These are phyloP conservation scores for Heliocidaris erythrogramma DNA, from an alignment of 35 echinoderm and acorn worm genomes.

Conservation along the genomic window DNA sequence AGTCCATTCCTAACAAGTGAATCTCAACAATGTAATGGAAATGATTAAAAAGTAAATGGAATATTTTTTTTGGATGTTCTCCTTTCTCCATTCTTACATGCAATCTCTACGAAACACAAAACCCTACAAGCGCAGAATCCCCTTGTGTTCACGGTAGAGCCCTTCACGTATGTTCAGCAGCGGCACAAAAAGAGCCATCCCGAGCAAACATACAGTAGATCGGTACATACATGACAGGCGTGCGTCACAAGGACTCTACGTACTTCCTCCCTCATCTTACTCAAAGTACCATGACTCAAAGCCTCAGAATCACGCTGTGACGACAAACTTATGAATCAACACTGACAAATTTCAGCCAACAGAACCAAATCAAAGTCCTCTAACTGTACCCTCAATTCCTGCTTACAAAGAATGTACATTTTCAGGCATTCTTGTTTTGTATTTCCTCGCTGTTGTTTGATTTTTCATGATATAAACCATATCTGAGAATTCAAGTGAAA, in stretches of 20 bases:
- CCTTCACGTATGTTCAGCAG: neutral
- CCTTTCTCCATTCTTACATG: too few relatives aligned
- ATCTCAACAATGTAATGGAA: neutral
- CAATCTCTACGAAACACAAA: too few relatives aligned
- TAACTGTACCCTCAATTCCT: neutral
- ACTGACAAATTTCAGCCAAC: neutral
- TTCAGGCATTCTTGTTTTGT: too few relatives aligned
- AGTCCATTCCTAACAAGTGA: neutral
- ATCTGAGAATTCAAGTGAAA: too few relatives aligned
- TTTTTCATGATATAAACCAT: too few relatives aligned
- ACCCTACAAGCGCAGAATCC: neutral
- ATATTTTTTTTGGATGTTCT: too few relatives aligned
- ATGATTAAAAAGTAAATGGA: neutral
- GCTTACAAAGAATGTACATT: too few relatives aligned
- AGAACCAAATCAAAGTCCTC: neutral
- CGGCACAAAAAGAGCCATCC: neutral
- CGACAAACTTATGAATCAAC: constrained; percentile 14
- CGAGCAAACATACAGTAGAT: neutral
- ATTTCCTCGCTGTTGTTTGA: too few relatives aligned
- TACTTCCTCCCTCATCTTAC: constrained; percentile 17
- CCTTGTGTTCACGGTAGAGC: neutral
- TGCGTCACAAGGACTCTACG: constrained; percentile 26
- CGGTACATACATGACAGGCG: neutral
- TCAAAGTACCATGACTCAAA: constrained; percentile 32
- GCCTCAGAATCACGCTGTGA: constrained; percentile 13